These are phyloP conservation scores for Microchirus variegatus DNA, from an alignment of 2,797 vertebrate genomes.

Conservation along the genomic window DNA sequence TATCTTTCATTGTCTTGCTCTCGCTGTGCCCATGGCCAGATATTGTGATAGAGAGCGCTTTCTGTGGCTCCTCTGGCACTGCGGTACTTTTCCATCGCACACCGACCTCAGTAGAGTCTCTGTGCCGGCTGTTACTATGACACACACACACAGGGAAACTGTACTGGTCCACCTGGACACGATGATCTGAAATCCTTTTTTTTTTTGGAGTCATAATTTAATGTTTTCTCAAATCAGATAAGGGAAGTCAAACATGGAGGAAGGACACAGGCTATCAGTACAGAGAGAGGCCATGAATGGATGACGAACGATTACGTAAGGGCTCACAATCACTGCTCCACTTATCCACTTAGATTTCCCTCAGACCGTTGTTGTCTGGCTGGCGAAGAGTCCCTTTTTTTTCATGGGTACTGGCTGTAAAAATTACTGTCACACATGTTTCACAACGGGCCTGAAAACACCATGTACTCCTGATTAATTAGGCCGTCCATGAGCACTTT, in stretches of 20 bases:
- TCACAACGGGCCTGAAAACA: not conserved
- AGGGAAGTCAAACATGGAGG: not conserved
- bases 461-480: too few species aligned
- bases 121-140: conserved; percentile 35
- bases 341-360: conserved; percentile 39
- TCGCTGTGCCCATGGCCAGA: conserved; percentile 43
- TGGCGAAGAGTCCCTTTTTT: conserved; percentile 15
- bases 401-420: not conserved
- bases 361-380: conserved; percentile 54
- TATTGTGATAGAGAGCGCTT: conserved; percentile 45
- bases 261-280: too few species aligned
- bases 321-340: conserved; percentile 24
- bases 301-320: conserved; percentile 40
- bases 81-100: conserved; percentile 72
- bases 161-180: too few species aligned
- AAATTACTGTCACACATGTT: not conserved
- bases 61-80: conserved; percentile 37
- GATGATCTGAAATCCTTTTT: too few species aligned
- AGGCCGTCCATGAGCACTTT: too few species aligned
- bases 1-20: conserved; percentile 61
- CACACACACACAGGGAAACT: not conserved
- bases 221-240: too few species aligned
- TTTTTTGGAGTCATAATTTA: too few species aligned
- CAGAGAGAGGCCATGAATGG: conserved; percentile 12
- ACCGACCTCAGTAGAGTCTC: conserved; percentile 20